Percentiles rank a stretch among this genome's conserved stretches.
These are phyloP conservation scores for Drosophila falleni DNA, from an alignment of 2,888 invertebrate genomes.

Conservation along the genomic window DNA sequence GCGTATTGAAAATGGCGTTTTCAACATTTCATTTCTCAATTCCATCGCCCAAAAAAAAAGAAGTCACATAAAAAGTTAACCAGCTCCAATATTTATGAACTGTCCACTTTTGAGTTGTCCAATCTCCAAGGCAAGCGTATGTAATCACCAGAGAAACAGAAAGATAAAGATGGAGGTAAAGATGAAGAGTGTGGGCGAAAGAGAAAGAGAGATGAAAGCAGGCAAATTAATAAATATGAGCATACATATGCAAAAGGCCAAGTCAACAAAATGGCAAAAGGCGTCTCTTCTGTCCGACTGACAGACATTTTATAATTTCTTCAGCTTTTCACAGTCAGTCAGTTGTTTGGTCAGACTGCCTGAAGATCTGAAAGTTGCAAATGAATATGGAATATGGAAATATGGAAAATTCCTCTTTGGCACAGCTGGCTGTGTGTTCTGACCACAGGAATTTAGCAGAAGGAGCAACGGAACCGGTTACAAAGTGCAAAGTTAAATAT, in stretches of 20 bases:
- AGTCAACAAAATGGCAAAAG: conserved; percentile 22
- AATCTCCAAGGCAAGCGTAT: background rate
- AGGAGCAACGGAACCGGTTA: conserved; percentile 6
- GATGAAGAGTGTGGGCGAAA: too few relatives aligned
- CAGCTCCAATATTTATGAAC: conserved; percentile 37
- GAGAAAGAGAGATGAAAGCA: too few relatives aligned
- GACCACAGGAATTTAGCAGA: conserved; percentile 29
- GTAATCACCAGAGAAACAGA: conserved; percentile 7
- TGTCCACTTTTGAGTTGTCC: conserved; percentile 12
- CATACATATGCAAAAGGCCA: conserved; percentile 15
- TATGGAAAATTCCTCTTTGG: conserved; percentile 21
- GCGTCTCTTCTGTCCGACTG: background rate
- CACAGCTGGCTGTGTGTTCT: conserved; percentile 8
- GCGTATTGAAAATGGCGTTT: conserved; percentile 69
- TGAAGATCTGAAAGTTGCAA: conserved; percentile 12
- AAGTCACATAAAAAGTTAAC: conserved; percentile 16
- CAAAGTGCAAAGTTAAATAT: conserved; percentile 59
- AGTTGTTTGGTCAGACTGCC: background rate
- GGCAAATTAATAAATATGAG: conserved; percentile 45
- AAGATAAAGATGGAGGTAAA: background rate
- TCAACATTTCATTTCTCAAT: conserved; percentile 5
- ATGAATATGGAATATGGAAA: conserved; percentile 47
- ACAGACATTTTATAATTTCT: conserved; percentile 29
- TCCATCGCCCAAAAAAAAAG: background rate
- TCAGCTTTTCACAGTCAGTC: conserved; percentile 7